Evolutionary conservation across 2,113 vertebrate species (phyloP), one percentile per base, ranked within the genome.

Genomic region (Chelonoidis abingdonii): DNA sequence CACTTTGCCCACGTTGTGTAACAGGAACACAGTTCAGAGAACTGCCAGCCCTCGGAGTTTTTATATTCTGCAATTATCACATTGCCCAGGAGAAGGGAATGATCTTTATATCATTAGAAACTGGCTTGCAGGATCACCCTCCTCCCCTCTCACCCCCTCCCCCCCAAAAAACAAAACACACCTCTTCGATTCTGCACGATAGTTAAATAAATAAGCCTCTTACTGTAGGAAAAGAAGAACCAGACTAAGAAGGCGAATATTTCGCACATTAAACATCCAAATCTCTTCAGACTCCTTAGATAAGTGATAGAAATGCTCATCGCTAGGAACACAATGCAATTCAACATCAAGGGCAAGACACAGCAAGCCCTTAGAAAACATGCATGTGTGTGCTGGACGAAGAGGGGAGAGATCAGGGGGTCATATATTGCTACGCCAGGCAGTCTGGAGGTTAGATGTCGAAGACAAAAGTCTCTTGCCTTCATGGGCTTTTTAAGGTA

Each of bases 91-190:
- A 83, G 54, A 44, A 54, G n/a, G 44, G n/a, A 76, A 88, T 88
- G 81, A 31, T 19, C 47, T 78, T 92, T 88, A 80, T 80, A 84
- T 88, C 72, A 92, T 84, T 86, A 92, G 72, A 84, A 92, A 80
- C 54, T 88, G 80, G 47, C 24, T 84, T 80, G 54, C 47, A 79
- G 86, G 84, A 35, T 6, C 52, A 17, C 52, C 52, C 57, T 2
- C 29, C 59, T 1, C 35, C 57, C 12, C 13, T 29, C 6, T 8
- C 17, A 79, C 86, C 49, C 57, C 12, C 13, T 29, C 6, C 17
- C 17, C 83, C 86, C 49, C 22, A 38, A 38, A 31, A 62, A 62
- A 3, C 10, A 47, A 47, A 49, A 62, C 5, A 7, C 25, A 62
- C 25, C 79, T 59, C 54, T 62, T 47, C 6, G 50, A 10, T 38